Base-by-base conservation (phyloP, 2,113 vertebrate genomes). In the Ahaetulla prasina region DNA sequence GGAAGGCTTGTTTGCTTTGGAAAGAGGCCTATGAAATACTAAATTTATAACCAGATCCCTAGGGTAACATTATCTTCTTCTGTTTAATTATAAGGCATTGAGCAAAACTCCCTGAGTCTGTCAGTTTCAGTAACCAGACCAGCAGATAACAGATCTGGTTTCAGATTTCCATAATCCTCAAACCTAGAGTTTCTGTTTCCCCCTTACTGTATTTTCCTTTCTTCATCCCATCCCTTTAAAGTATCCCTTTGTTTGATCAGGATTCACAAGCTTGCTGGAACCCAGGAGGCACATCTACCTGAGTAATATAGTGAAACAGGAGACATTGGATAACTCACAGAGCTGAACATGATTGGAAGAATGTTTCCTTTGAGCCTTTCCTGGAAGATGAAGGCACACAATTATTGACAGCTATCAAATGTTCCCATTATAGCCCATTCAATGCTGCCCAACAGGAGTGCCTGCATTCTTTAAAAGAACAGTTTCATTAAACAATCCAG, bases 51-150 rank as follows among this genome's bases (percentile, higher is more conserved):
- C 85, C 91, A 87, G 90, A 95, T 95, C 94, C 84, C 50, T 0
- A 0, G 54, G 45, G 94, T 94, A 96, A 96, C 22, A 1, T 90
- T 95, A 96, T 94, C 93, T 8, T 86, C 35, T 57, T 94, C 93
- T 95, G 55, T 92, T 95, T 93, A 93, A 95, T 94, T 92, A 92
- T 89, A 92, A 89, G 80, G 85, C 90, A 93, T 95, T 92, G 95
- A 95, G 92, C 88, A 95, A 95, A 96, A 90, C 92, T 93, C 92
- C 92, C 85, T 94, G 87, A 0, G 0, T 84, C 84, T 90, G 85
- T 94, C 87, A 60, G 91, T 94, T 90, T 55, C 57, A 0, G 87
- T 90, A 94, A 96, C 22, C 3, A 0, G 92, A 96, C 93, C 93
- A 18, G 55, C 45, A 0, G 0, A 0, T 0, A 53, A 95, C 11